Evolutionary conservation across 2,888 invertebrate species (phyloP), one percentile per base, ranked within the genome.

Genomic region (Nycteola revayana): DNA sequence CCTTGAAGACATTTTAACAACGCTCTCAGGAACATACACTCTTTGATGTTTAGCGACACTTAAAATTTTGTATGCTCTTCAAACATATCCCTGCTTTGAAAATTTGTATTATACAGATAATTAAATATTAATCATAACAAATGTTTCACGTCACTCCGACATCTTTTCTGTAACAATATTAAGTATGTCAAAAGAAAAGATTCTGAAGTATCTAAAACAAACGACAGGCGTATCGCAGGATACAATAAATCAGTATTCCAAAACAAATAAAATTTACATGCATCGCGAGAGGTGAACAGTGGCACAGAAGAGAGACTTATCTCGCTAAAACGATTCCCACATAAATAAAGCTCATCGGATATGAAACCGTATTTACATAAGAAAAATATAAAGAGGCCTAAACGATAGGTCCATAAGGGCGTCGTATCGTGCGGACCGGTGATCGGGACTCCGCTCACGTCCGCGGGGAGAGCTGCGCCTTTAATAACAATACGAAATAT

Each of bases 261-360:
- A 71, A 75, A 71, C 66, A 75, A 72, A 71, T 67, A 71, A 75
- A 75, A 81, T 81, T 70, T 75, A 69, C 77, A 78, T 79, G 74
- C 75, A 73, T 79, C 78, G 73, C 77, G 67, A 79, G 72, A 82
- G 70, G 70, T 76, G 78, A 80, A 78, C 80, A 77, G 72, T 74
- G 74, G 65, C 67, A 70, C 79, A 76, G 70, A 75, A 58, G 66
- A 75, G 73, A 80, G 80, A 83, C 84, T 81, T 87, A 88, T 86
- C 83, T 87, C 74, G 84, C 81, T 76, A 85, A 84, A 88, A 84
- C 86, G 87, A 87, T 88, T 88, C 85, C 87, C 87, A 88, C 88
- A 88, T 88, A 88, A 88, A 87, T 88, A 88, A 88, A 88, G 86
- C 86, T 88, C 86, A 87, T 87, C 84, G 86, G 85, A 88, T 87